Evolutionary conservation across 2,888 invertebrate genomes (phyloP), one percentile per base, ranked within the genome.

Genomic region (Julus scandinavius): DNA sequence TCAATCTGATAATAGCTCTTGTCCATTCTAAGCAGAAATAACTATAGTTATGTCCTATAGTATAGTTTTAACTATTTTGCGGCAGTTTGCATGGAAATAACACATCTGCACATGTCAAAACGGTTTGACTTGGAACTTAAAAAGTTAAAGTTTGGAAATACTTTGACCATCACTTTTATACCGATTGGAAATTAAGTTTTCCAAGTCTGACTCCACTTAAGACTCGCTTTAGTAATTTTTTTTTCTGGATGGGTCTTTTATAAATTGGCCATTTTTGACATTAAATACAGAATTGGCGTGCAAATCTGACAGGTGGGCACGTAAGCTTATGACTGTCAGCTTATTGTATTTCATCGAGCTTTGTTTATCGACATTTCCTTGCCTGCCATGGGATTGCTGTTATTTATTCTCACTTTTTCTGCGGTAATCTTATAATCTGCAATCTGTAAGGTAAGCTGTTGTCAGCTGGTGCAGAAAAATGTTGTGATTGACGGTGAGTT

Each of bases 391-490:
- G n/a, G 72, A 72, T 72, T 54, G 2, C 17, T 63, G n/a, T 17
- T n/a, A n/a, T 63, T 63, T 17, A n/a, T 63, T 17, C n/a, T 63
- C 63, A n/a, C 63, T 15, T 63, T 63, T 63, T 63, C 6, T 20
- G n/a, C n/a, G n/a, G n/a, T 63, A 63, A 63, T 63, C 63, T 63
- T 63, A n/a, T 63, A 63, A 17, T 63, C 63, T 63, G 63, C 6
- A 63, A 63, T 63, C 63, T n/a, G 63, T n/a, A 29, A 72, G 17
- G 72, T 72, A n/a, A 72, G 29, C 72, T 72, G 72, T 9, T 29
- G 29, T 54, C 45, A 45, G 45, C 45, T 45, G 45, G 45, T 45
- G 45, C 45, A 7, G 45, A 45, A 7, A 45, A 45, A 45, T 45
- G 45, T 7, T 5, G 45, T 45, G 45, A 45, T 45, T 45, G 45